Evolutionary conservation across 2,888 invertebrate species (phyloP), one percentile per base, ranked within the genome.

Genomic region (Herminia tarsipennalis): DNA sequence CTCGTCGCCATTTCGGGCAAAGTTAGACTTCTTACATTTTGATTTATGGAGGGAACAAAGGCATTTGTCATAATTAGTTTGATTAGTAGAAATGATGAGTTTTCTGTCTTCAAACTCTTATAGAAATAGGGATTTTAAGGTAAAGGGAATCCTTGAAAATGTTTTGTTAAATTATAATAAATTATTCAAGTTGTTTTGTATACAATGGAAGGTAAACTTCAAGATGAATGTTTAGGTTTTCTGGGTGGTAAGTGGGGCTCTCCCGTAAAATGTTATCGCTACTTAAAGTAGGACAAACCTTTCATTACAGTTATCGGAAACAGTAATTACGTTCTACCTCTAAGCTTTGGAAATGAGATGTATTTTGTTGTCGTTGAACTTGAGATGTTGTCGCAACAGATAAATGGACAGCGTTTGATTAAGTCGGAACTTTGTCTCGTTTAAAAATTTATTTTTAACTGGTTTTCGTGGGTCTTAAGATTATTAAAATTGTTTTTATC

Each of bases 271-370:
- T 51, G 10, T 65, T 59, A 65, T 63, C 49, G 60, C 43, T 38
- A 37, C 41, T 52, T 50, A 25, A 56, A 62, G 56, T 66, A 48
- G 60, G 43, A 52, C 60, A 52, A 56, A 56, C 53, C 56, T 53
- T 63, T 60, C 56, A 66, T 66, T 63, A 60, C 30, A 44, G 60
- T 41, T 63, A 65, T 65, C 54, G 52, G 44, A 20, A 40, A 21
- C 45, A 44, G 60, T 66, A 60, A 66, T 65, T 63, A 56, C 49
- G 45, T 38, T 36, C 46, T 44, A 51, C 49, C 50, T 49, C 40
- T 53, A 40, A 54, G 56, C 49, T 52, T 62, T 42, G 40, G 50
- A 58, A 52, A 61, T 50, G 50, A 66, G 18, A 56, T 32, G 40
- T 56, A 47, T 54, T 55, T 52, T 44, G 43, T 13, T 46, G 48